Evolutionary conservation across 2,797 vertebrate genomes (phyloP).

Genomic region (Myotis pilosus): DNA sequence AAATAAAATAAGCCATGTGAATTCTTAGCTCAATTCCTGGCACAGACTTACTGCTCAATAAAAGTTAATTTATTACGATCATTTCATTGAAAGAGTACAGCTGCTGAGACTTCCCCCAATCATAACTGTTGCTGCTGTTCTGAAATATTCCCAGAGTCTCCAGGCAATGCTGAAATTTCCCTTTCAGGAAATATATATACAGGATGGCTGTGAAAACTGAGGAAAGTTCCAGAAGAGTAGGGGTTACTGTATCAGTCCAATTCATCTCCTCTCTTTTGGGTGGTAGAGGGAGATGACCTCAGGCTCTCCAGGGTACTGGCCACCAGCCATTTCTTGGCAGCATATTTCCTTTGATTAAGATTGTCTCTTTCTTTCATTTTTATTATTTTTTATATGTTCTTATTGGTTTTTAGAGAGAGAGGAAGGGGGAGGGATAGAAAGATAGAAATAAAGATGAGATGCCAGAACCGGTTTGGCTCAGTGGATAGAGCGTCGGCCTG

Average conservation of each 20-base stretch:
- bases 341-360: not conserved
- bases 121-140: not conserved
- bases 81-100: not conserved
- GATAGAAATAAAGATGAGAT: too few species aligned
- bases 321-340: not conserved
- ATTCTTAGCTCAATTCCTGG: not conserved
- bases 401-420: too few species aligned
- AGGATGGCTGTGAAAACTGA: not conserved
- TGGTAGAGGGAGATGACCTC: not conserved
- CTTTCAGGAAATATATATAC: not conserved
- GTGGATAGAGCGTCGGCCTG: too few species aligned
- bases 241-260: not conserved
- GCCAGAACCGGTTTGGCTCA: too few species aligned
- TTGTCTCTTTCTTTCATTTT: not conserved
- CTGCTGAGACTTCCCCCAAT: not conserved
- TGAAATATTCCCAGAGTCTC: slow-evolving; percentile 21
- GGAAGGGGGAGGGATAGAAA: too few species aligned
- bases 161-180: not conserved
- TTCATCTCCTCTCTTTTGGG: not conserved
- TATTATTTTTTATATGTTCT: too few species aligned
- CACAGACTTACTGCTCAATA: not conserved
- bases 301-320: not conserved
- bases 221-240: not conserved
- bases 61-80: not conserved
- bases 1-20: not conserved